Evolutionary conservation across 1,140 invertebrate species (phyloP).

Genomic region (Pogonomyrmex barbatus): DNA sequence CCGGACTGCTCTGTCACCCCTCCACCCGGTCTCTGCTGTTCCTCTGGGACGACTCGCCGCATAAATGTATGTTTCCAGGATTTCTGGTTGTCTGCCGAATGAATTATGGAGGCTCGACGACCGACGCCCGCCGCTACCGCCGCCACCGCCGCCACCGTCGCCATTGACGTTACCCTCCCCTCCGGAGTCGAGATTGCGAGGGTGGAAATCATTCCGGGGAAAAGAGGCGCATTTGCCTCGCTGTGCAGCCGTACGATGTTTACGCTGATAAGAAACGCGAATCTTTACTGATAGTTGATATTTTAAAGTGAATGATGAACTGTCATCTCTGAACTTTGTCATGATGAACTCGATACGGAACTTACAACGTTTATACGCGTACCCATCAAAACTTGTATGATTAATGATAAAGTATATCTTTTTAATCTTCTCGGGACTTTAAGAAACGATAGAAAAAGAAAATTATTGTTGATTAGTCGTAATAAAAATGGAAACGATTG

Average conservation of each 20-base stretch:
- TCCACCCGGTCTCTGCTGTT: slow-evolving; percentile 9
- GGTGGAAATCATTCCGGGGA: slow-evolving; percentile 30
- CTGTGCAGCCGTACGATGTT: slow-evolving; percentile 40
- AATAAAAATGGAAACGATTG: slow-evolving; percentile 7
- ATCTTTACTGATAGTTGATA: slow-evolving; percentile 50
- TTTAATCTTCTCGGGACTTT: not conserved
- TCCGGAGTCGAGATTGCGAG: slow-evolving; percentile 59
- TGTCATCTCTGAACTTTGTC: slow-evolving; percentile 18
- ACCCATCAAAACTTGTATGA: slow-evolving; percentile 51
- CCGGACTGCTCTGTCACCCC: slow-evolving; percentile 52
- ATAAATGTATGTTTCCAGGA: slow-evolving; percentile 82
- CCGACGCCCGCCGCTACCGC: slow-evolving; percentile 42
- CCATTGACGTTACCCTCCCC: slow-evolving; percentile 51
- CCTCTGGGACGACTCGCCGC: slow-evolving; percentile 73
- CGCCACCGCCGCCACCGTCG: slow-evolving; percentile 14
- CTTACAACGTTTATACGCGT: slow-evolving; percentile 40
- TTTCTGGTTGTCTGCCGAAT: slow-evolving; percentile 80
- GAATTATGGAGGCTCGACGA: slow-evolving; percentile 77
- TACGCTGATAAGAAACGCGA: not conserved
- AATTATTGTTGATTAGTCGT: slow-evolving; percentile 11
- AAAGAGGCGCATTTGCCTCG: slow-evolving; percentile 58
- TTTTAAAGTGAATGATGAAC: slow-evolving; percentile 33
- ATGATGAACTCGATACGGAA: slow-evolving; percentile 17
- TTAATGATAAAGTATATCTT: slow-evolving; percentile 36
- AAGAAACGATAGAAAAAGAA: slow-evolving; percentile 25